These are phyloP conservation scores for human (Homo sapiens) DNA, from an alignment of 2,113 vertebrate species.

Conservation along the genomic window GRCh38 chr7:35958001-35958500, in stretches of 20 bases:
- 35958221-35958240: conserved; percentile 97
- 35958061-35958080: background rate
- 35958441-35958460: background rate
- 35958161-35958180: conserved; percentile 99
- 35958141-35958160: conserved; percentile 99
- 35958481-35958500: background rate
- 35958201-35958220: conserved; percentile 98
- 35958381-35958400: background rate
- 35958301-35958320: background rate
- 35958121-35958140: conserved; percentile 86
- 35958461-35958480: background rate
- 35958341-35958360: conserved; percentile 14
- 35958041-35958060: conserved; percentile 28
- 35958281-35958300: background rate
- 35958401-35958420: background rate
- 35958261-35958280: conserved; percentile 81
- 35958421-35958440: background rate
- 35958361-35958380: background rate
- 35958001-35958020: background rate
- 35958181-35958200: conserved; percentile 99
- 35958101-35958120: conserved; percentile 50
- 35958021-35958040: conserved; percentile 8
- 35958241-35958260: conserved; percentile 97
- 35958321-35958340: background rate
- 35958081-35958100: too few relatives aligned